Percentiles rank a stretch among this genome's conserved stretches.
phyloP scores from a whole-genome alignment of 2,113 vertebrate genomes.

The Phylloscopus whistleri region DNA sequence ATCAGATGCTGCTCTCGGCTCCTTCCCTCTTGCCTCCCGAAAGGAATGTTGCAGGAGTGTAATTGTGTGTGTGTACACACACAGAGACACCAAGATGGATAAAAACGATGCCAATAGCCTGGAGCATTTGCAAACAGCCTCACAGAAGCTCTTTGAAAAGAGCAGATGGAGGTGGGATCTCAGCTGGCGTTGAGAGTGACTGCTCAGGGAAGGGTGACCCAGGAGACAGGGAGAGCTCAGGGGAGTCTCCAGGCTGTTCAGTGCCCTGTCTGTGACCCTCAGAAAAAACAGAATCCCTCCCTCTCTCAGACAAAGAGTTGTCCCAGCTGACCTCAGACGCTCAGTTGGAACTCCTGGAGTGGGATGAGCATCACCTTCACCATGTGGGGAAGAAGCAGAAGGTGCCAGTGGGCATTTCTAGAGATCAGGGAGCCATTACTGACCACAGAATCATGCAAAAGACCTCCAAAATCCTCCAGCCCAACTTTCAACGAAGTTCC shows the following conservation, averaged over 20 bases:
- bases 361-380: rapidly evolving
- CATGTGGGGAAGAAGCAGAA: background rate
- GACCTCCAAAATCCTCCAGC: background rate
- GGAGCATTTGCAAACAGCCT: constrained; percentile 41
- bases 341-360: background rate
- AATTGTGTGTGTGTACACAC: background rate
- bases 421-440: background rate
- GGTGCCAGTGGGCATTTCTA: background rate
- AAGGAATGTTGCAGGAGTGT: background rate
- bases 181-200: background rate
- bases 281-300: background rate
- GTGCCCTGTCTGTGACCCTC: background rate
- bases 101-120: constrained; percentile 42
- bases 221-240: background rate
- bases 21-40: background rate
- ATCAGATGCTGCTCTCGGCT: background rate
- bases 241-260: background rate
- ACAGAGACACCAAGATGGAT: background rate
- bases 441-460: background rate
- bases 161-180: constrained; percentile 6
- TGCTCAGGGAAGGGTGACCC: background rate
- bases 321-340: background rate
- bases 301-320: background rate
- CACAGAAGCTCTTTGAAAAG: background rate
- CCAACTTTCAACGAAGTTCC: background rate